Base-by-base conservation (phyloP, 1,140 invertebrate genomes). In the Penaeus chinensis region DNA sequence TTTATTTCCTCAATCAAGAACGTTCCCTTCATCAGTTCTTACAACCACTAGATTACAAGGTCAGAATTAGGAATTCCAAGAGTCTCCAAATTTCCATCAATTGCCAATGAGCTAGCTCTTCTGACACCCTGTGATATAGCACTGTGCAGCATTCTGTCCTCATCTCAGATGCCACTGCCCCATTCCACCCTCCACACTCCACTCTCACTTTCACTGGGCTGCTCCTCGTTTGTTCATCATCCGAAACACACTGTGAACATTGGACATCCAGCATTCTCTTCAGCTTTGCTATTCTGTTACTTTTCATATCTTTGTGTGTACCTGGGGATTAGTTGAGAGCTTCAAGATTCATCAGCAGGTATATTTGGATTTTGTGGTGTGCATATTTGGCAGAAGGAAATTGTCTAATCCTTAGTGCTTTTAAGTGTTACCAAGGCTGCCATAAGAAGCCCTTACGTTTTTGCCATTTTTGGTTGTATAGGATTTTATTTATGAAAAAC, bases 301-400 rank as follows among this genome's bases (percentile, higher is more conserved):
- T 42, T 66, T 66, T 82, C 20, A 82, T 82, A 47, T 42, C 42
- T 74, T 32, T 86, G 65, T 85, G 84, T 81, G 78, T 79, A 86
- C 84, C 84, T 79, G 77, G 84, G 84, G 84, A 86, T 86, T 79
- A 79, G 84, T 86, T 86, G 84, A 86, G 62, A 66, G 84, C 63
- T 79, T 78, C 84, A 78, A 66, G 81, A 86, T 66, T 81, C 42
- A 60, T 79, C 61, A 66, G 77, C 66, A 60, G 77, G 65, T 80
- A 60, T 63, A 65, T 81, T 66, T 13, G 54, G 54, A 54, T 54
- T 54, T 54, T 54, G 54, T 54, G 54, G 54, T 54, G 54, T 54
- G 54, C 54, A 54, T 54, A 54, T 8, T 42, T 61, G 22, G 80
- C 76, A 79, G 63, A 27, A 37, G 63, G 32, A 47, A 54, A 24